phyloP scores from a whole-genome alignment of 1,140 invertebrate genomes.

The Cotesia vestalis region DNA sequence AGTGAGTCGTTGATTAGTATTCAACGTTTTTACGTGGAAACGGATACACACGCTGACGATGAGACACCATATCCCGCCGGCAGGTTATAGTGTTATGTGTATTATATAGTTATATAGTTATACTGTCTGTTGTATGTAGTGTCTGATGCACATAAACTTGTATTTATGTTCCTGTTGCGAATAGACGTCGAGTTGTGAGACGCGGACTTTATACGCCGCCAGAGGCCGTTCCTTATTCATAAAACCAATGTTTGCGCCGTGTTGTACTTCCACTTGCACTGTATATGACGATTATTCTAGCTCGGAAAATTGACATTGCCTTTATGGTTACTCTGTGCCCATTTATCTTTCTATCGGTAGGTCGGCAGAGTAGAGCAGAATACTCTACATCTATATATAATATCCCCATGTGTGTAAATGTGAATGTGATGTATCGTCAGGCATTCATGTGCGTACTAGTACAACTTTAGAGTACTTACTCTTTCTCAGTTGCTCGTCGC shows the following conservation, averaged over 20 bases:
- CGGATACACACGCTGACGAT: not conserved
- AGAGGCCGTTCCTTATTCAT: constrained; percentile 4
- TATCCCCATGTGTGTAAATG: not conserved
- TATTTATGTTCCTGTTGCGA: not conserved
- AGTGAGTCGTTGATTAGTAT: constrained; percentile 3
- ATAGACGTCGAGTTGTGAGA: constrained; percentile 11
- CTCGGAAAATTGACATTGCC: constrained; percentile 33
- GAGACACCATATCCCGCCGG: no score
- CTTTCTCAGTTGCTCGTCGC: constrained; percentile 13
- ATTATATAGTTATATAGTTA: no score
- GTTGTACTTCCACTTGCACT: constrained; percentile 13
- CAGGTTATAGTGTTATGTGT: no score
- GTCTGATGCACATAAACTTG: constrained; percentile 10
- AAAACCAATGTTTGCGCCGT: constrained; percentile 20
- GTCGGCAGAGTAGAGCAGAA: not conserved
- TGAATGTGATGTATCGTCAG: not conserved
- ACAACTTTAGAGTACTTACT: not conserved
- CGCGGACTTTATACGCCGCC: constrained; percentile 4
- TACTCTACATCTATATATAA: constrained; percentile 7
- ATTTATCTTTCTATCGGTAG: constrained; percentile 9
- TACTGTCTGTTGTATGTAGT: not conserved
- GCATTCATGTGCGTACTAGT: no score
- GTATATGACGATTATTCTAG: constrained; percentile 34
- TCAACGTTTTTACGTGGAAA: constrained; percentile 4
- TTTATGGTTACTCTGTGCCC: constrained; percentile 30